Evolutionary conservation across 2,113 vertebrate species (phyloP), one percentile per base, ranked within the genome.

Genomic region (Engystomops pustulosus): DNA sequence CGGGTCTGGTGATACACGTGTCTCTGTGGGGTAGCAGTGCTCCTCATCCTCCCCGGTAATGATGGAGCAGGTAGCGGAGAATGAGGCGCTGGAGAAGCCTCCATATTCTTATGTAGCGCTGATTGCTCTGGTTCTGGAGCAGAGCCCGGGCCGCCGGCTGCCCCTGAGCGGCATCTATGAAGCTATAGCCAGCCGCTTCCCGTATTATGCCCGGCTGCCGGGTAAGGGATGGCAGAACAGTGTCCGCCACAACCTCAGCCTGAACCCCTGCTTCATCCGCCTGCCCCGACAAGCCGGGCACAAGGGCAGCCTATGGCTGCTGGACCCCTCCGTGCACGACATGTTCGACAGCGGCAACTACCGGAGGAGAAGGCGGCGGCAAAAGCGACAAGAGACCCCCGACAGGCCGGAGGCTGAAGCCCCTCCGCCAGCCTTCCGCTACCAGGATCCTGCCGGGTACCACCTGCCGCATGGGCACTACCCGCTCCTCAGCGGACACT

Each of bases 171-270:
- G 90, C 1, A 96, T 96, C 62, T 97, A 96, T 85, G 81, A 90
- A 3, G 94, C 88, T 86, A 95, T 96, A 65, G 51, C 89, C 1
- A 88, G 86, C 10, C 94, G 89, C 72, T 97, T 96, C 78, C 94
- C 95, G 0, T 96, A 92, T 84, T 96, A 94, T 74, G 11, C 69
- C 34, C 91, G 94, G 86, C 89, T 86, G 55, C 85, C 91, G 51
- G 83, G 93, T 23, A 94, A 93, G 34, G 91, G 93, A 0, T 96
- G 95, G 95, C 93, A 94, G 82, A 97, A 96, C 84, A 94, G 94
- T 86, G 87, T 96, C 11, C 87, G 96, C 0, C 95, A 97, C 91
- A 95, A 95, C 81, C 88, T 97, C 41, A 96, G 95, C 80, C 90
- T 95, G 34, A 94, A 96, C 78, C 90, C 93, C 58, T 96, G 95